Evolutionary conservation across 2,113 vertebrate species (phyloP).

Genomic region (Scytalopus superciliaris): DNA sequence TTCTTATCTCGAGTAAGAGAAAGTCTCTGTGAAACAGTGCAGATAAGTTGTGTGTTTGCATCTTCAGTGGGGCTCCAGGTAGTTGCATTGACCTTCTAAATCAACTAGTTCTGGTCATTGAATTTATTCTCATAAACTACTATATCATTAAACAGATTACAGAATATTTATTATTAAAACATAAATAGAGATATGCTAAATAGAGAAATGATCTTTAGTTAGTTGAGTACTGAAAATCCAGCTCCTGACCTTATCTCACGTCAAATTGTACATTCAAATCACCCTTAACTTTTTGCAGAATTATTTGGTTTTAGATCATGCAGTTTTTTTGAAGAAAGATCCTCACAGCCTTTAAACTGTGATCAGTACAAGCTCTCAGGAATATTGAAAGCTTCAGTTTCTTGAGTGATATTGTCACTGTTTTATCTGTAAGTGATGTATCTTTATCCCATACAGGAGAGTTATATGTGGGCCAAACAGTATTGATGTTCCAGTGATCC

Average conservation of each 20-base stretch:
- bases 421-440: background rate
- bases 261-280: background rate
- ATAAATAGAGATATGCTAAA: background rate
- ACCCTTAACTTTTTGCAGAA: background rate
- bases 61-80: background rate
- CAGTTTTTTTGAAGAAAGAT: background rate
- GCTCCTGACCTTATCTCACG: background rate
- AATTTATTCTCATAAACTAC: background rate
- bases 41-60: background rate
- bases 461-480: slow-evolving; percentile 77
- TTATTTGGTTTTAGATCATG: background rate
- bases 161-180: background rate
- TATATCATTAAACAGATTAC: background rate
- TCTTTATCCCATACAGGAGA: slow-evolving; percentile 64
- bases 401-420: background rate
- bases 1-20: background rate
- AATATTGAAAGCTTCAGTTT: background rate
- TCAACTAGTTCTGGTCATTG: background rate
- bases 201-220: background rate
- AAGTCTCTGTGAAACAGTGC: background rate
- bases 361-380: background rate
- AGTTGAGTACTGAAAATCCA: background rate
- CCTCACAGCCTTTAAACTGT: background rate
- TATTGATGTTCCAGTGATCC: slow-evolving; percentile 76
- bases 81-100: background rate